These are phyloP conservation scores for Lasioglossum pauxillum DNA, from an alignment of 2,888 invertebrate genomes.

Conservation along the genomic window DNA sequence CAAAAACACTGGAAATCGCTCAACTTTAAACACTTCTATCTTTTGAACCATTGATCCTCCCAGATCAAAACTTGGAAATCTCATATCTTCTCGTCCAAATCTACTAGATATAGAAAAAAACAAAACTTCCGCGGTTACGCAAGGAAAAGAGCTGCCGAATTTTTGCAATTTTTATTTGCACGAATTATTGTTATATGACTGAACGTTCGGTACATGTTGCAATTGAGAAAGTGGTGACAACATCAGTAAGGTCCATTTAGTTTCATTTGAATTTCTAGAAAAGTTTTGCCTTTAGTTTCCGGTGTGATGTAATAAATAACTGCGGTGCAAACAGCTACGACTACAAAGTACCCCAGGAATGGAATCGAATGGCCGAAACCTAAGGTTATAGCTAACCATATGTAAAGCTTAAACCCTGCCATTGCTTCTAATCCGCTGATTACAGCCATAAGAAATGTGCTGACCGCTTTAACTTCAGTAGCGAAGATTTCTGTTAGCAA, in stretches of 20 bases:
- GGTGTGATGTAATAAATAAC: slow-evolving; percentile 64
- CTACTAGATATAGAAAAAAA: no score
- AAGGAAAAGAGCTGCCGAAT: no score
- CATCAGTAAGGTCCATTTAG: slow-evolving; percentile 44
- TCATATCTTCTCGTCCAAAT: no score
- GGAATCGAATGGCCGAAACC: slow-evolving; percentile 70
- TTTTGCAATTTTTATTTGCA: no score
- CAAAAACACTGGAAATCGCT: no score
- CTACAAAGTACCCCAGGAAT: slow-evolving; percentile 63
- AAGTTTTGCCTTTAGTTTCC: slow-evolving; percentile 76
- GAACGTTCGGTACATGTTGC: no score
- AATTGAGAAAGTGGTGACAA: not conserved
- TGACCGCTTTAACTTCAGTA: slow-evolving; percentile 72
- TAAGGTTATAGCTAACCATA: slow-evolving; percentile 69
- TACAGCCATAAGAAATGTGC: slow-evolving; percentile 62
- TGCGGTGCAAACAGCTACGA: slow-evolving; percentile 57
- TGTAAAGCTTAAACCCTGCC: slow-evolving; percentile 67
- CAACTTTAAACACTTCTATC: no score
- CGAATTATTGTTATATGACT: no score
- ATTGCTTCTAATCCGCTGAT: slow-evolving; percentile 60
- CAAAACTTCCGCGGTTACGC: no score
- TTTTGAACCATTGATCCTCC: no score
- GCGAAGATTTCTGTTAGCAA: slow-evolving; percentile 74
- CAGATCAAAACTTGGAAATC: no score
- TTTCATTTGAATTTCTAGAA: slow-evolving; percentile 73